Evolutionary conservation across 2,797 vertebrate species (phyloP).

Genomic region (Manis javanica): DNA sequence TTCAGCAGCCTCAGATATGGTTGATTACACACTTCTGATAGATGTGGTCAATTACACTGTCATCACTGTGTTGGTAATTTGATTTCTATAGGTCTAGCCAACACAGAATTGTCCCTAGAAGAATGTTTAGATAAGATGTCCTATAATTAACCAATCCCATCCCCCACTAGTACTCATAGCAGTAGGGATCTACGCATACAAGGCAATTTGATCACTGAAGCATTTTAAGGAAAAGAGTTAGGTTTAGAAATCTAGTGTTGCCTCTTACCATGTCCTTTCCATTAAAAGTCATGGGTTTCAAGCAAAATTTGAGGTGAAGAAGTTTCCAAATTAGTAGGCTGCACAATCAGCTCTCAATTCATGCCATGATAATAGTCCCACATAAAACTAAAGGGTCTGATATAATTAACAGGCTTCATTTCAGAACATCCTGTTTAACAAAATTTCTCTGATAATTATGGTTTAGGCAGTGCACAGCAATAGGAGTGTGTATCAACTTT

Average conservation of each 20-base stretch:
- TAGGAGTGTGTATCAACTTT: conserved; percentile 40
- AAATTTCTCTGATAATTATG: conserved; percentile 61
- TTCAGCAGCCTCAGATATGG: conserved; percentile 31
- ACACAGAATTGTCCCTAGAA: conserved; percentile 33
- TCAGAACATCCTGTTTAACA: conserved; percentile 63
- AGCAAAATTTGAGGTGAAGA: conserved; percentile 43
- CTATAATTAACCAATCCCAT: conserved; percentile 52
- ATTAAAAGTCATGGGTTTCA: conserved; percentile 33
- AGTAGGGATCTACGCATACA: neutral
- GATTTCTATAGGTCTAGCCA: neutral
- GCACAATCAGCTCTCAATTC: conserved; percentile 51
- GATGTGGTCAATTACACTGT: conserved; percentile 62
- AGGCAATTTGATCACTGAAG: conserved; percentile 28
- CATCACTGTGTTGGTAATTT: conserved; percentile 44
- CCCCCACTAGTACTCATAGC: neutral
- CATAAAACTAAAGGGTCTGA: conserved; percentile 26
- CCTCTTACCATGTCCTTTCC: neutral
- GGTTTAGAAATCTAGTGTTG: conserved; percentile 21
- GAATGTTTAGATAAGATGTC: conserved; percentile 56
- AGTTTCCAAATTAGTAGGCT: conserved; percentile 54
- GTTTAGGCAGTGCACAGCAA: conserved; percentile 33
- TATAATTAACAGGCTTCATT: conserved; percentile 41
- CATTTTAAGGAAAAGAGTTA: conserved; percentile 39
- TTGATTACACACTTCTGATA: conserved; percentile 55
- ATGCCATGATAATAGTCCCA: conserved; percentile 27